Evolutionary conservation across 2,888 invertebrate species (phyloP).

Genomic region (Agrotis exclamationis): DNA sequence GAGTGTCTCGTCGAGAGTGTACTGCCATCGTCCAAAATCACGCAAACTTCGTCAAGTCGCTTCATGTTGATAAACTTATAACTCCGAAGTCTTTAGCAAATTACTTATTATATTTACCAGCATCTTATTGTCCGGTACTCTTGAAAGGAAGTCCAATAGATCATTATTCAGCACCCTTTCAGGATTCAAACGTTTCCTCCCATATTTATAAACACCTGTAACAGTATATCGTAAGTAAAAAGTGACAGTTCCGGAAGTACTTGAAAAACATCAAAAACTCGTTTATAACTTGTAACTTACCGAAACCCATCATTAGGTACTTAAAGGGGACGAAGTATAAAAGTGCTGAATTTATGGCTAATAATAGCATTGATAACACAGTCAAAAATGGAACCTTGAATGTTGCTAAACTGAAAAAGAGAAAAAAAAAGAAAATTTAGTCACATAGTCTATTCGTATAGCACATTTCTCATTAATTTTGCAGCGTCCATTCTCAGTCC

Average conservation of each 20-base stretch:
- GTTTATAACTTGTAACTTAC: constrained; percentile 71
- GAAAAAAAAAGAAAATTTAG: background rate
- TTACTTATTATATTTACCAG: constrained; percentile 73
- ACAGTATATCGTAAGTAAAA: background rate
- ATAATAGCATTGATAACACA: constrained; percentile 77
- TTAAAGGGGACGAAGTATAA: constrained; percentile 82
- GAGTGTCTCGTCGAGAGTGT: no score
- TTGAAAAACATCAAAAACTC: background rate
- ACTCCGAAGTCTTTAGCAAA: no score
- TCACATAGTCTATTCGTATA: background rate
- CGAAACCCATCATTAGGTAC: constrained; percentile 83
- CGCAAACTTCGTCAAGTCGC: no score
- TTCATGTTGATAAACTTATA: no score
- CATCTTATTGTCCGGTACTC: constrained; percentile 83
- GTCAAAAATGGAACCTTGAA: constrained; percentile 86
- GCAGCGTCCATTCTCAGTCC: no score
- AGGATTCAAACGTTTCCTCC: constrained; percentile 82
- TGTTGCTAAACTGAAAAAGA: constrained; percentile 81
- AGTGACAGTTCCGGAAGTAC: background rate
- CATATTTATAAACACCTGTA: constrained; percentile 84
- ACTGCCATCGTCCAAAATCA: no score
- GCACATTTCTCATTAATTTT: no score
- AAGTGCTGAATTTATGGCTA: constrained; percentile 71
- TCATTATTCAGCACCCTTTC: constrained; percentile 83
- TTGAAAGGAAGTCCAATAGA: constrained; percentile 83